phyloP scores from a whole-genome alignment of 2,113 vertebrate genomes.

The Erythrocercus mccallii region DNA sequence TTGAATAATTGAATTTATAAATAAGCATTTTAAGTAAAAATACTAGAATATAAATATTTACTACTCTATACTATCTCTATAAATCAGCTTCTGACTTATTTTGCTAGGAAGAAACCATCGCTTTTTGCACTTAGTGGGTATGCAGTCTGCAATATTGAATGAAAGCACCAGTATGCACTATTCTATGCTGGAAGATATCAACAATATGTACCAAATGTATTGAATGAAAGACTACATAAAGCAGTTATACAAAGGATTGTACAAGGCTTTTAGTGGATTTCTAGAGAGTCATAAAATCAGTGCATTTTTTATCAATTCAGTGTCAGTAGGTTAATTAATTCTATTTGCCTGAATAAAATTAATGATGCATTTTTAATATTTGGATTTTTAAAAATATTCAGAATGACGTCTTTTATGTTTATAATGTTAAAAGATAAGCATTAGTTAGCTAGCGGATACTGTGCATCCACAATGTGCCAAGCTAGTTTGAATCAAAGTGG shows the following conservation, averaged over 20 bases:
- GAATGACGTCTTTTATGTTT: background rate
- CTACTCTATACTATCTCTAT: background rate
- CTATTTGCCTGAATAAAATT: background rate
- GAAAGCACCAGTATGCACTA: background rate
- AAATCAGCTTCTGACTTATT: background rate
- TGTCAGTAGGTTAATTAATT: background rate
- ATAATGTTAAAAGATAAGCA: background rate
- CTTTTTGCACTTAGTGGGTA: background rate
- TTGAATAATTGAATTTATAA: background rate
- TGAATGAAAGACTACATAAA: slow-evolving; percentile 7
- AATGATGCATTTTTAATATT: background rate
- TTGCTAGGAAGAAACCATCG: background rate
- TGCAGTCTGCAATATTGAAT: background rate
- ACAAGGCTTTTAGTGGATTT: background rate
- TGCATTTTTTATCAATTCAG: background rate
- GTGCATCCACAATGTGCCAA: background rate
- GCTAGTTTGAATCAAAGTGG: background rate
- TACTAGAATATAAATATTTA: background rate
- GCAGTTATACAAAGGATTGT: background rate
- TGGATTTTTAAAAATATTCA: background rate
- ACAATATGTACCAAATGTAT: background rate
- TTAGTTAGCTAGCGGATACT: background rate
- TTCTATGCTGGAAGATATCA: background rate
- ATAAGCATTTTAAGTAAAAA: background rate
- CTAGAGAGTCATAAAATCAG: background rate